These are phyloP conservation scores for Tetramorium bicarinatum DNA, from an alignment of 2,888 invertebrate species.

Conservation along the genomic window DNA sequence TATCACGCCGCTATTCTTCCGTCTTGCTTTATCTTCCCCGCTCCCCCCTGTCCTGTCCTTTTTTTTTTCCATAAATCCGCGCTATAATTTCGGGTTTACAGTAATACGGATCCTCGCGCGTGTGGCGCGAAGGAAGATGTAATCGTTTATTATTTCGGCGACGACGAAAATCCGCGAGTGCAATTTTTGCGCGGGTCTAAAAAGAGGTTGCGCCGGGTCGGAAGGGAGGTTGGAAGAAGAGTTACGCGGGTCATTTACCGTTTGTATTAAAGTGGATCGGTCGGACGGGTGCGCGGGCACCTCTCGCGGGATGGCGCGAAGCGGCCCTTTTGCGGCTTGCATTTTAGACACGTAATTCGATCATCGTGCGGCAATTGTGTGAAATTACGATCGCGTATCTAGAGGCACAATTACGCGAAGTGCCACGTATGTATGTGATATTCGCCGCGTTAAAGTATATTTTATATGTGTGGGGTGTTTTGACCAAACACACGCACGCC, in stretches of 20 bases:
- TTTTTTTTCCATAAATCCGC: slow-evolving; percentile 37
- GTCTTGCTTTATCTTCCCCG: background rate
- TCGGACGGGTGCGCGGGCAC: background rate
- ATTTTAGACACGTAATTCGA: slow-evolving; percentile 40
- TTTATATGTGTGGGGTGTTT: background rate
- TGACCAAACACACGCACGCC: too few relatives aligned
- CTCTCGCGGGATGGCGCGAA: slow-evolving; percentile 19
- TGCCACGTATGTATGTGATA: background rate
- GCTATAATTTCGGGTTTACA: slow-evolving; percentile 40
- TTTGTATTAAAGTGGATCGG: slow-evolving; percentile 47
- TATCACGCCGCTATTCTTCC: slow-evolving; percentile 34
- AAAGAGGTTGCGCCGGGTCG: background rate
- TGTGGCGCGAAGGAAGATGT: slow-evolving; percentile 25
- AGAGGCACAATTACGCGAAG: slow-evolving; percentile 19
- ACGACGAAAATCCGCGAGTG: slow-evolving; percentile 38
- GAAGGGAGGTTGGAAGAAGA: slow-evolving; percentile 16
- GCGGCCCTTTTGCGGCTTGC: background rate
- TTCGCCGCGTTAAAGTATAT: background rate
- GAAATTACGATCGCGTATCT: slow-evolving; percentile 28
- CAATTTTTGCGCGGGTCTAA: slow-evolving; percentile 20
- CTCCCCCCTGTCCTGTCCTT: background rate
- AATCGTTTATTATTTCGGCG: slow-evolving; percentile 47
- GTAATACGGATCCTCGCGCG: slow-evolving; percentile 22
- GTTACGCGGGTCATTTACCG: slow-evolving; percentile 44
- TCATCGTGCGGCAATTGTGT: slow-evolving; percentile 19